Evolutionary conservation across 2,888 invertebrate genomes (phyloP), one percentile per base, ranked within the genome.

Genomic region (Drosophila kuntzei): DNA sequence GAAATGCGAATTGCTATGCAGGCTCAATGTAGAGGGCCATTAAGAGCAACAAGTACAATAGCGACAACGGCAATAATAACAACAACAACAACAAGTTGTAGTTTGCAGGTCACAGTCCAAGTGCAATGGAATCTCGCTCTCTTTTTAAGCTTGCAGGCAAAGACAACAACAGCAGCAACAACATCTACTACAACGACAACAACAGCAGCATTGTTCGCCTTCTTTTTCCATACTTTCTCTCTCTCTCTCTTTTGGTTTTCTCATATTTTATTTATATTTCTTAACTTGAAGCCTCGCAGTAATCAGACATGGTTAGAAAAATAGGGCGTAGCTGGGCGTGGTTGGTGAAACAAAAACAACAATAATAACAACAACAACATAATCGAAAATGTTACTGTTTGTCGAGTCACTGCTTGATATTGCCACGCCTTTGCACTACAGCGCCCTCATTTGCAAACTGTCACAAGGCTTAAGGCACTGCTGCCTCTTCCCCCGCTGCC

Each of bases 301-400:
- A 47, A 76, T 68, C 60, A 64, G 63, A 41, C 50, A 43, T 44
- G 65, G 34, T 47, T 27, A 49, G 51, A 25, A 47, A 36, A 11
- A 9, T 7, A 7, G 37, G 25, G 58, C 47, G 49, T 57, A 2
- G 18, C 46, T 12, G 51, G 53, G 54, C 39, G 49, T 54, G 20
- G 20, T 2, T n/a, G 14, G 14, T 11, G n/a, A 18, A n/a, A 53
- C 36, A 12, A 18, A 32, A 20, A 59, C 36, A 57, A 11, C 16
- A 6, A n/a, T n/a, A 39, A 16, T n/a, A 29, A 50, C n/a, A 50
- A 53, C 29, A 68, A 51, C 67, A 85, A 72, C 49, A 65, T 72
- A 85, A 86, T 83, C 74, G 67, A 67, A 80, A 80, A 63, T 73
- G 70, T 70, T n/a, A 14, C 66, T 60, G 62, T 59, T 54, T 12